Evolutionary conservation across 2,888 invertebrate species (phyloP), one percentile per base, ranked within the genome.

Genomic region (Cheilosia pagana): DNA sequence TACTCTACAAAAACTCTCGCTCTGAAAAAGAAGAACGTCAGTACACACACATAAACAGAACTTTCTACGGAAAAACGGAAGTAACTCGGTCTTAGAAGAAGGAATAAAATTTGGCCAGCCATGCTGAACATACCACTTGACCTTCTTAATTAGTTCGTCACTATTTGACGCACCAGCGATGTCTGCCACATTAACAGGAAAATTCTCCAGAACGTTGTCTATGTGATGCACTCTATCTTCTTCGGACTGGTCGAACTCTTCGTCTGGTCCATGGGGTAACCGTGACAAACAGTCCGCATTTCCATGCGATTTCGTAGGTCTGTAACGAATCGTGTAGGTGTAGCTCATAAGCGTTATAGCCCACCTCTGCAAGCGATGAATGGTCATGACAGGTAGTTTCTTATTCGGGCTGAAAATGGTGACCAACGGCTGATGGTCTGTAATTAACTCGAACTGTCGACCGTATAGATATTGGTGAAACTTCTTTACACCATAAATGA

Each of bases 401-500:
- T 85, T 87, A 19, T 35, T 55, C 5, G 82, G 72, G n/a, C 23
- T 45, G 7, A 62, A 45, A 25, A 86, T 19, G 16, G 63, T 74
- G 21, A 62, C 74, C 6, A 75, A 45, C 1, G 75, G 78, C 23
- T 82, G 68, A 50, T 86, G 76, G 63, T 82, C 82, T 0, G 76
- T 83, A 14, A 71, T 57, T 41, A 87, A 59, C 59, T 78, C 78
- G 43, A 87, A 81, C 14, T 71, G 70, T 28, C 81, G 48, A 0
- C 77, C 74, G 55, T 55, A 81, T 2, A 87, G 16, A 59, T 76
- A 81, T 39, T 78, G 81, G 31, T 81, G 68, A n/a, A 78, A 85
- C 1, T 62, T 50, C 12, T 55, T 77, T 0, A 62, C 28, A 7
- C 62, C 62, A 31, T 23, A 28, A 19, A 45, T 28, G 25, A 62